phyloP scores from a whole-genome alignment of 2,797 vertebrate species.

The Argyrosomus regius region DNA sequence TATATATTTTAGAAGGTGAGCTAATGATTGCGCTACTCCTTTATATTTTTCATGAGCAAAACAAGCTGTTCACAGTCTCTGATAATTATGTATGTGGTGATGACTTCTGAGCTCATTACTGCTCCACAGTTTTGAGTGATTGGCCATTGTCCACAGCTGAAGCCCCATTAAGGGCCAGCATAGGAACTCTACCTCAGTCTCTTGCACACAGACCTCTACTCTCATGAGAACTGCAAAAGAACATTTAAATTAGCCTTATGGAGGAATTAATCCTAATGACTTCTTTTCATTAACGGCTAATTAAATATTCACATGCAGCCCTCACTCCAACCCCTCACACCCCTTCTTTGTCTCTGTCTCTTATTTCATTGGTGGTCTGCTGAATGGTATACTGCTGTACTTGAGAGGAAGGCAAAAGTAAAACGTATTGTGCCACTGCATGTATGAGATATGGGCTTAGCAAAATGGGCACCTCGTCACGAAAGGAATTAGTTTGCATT shows the following conservation, averaged over 20 bases:
- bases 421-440: slow-evolving; percentile 58
- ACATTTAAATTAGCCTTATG: slow-evolving; percentile 66
- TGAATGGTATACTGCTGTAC: slow-evolving; percentile 25
- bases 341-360: slow-evolving; percentile 24
- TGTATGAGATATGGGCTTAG: slow-evolving; percentile 61
- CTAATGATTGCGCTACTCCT: neutral
- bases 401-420: slow-evolving; percentile 40
- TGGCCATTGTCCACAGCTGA: slow-evolving; percentile 59
- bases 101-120: slow-evolving; percentile 40
- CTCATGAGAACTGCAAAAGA: slow-evolving; percentile 50
- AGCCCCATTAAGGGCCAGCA: slow-evolving; percentile 46
- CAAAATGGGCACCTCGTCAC: slow-evolving; percentile 54
- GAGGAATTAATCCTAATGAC: slow-evolving; percentile 75
- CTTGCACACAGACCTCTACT: slow-evolving; percentile 29
- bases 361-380: slow-evolving; percentile 52
- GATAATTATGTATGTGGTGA: slow-evolving; percentile 43
- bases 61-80: slow-evolving; percentile 22
- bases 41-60: slow-evolving; percentile 40
- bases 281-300: slow-evolving; percentile 73
- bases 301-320: slow-evolving; percentile 74
- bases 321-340: slow-evolving; percentile 10
- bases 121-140: slow-evolving; percentile 49
- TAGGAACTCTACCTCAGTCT: slow-evolving; percentile 47
- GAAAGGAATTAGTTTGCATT: slow-evolving; percentile 59
- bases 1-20: slow-evolving; percentile 31